Evolutionary conservation across 2,113 vertebrate genomes (phyloP).

Genomic region (Xerus inauris): DNA sequence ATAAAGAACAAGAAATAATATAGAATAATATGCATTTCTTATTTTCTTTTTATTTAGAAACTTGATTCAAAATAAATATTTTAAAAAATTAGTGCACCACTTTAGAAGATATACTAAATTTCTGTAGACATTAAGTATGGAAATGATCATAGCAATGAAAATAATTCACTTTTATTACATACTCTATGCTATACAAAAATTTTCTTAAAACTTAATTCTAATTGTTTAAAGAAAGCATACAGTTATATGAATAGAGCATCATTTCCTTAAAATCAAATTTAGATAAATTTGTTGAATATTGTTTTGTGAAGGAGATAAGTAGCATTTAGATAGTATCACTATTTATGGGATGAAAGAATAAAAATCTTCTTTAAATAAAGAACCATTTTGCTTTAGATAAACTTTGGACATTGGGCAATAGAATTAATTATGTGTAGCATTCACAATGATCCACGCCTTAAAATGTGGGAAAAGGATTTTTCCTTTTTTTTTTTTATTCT

Average conservation of each 20-base stretch:
- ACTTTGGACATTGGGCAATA: neutral
- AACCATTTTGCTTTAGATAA: neutral
- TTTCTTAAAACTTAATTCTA: neutral
- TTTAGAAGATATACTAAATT: neutral
- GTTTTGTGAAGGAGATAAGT: neutral
- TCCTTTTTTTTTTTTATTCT: too few relatives aligned
- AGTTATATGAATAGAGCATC: neutral
- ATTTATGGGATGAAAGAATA: neutral
- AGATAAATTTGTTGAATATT: neutral
- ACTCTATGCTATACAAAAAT: neutral
- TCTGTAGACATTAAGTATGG: neutral
- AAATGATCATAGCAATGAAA: neutral
- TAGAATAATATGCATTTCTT: neutral
- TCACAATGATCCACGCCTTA: neutral
- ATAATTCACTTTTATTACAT: neutral
- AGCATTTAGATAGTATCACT: neutral
- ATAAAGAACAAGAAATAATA: neutral
- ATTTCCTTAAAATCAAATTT: neutral
- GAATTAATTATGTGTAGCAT: neutral
- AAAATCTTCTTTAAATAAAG: neutral
- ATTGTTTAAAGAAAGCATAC: neutral
- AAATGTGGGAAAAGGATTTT: neutral
- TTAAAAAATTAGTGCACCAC: neutral
- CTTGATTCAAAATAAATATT: neutral
- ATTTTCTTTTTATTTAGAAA: neutral